Evolutionary conservation across 1,140 invertebrate genomes (phyloP).

Genomic region (Lasioglossum albipes): DNA sequence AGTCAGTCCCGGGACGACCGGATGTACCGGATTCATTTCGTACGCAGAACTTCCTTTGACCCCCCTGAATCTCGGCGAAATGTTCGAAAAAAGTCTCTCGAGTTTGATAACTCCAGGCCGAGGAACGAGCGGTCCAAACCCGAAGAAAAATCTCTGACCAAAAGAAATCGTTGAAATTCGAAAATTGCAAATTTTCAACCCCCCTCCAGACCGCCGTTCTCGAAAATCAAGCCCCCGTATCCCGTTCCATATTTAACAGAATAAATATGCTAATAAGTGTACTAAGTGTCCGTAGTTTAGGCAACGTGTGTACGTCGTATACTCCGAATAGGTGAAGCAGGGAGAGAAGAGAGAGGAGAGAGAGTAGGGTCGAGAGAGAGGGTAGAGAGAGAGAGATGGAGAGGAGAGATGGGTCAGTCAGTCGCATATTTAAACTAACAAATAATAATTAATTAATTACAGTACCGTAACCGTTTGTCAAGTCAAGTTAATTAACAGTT

Average conservation of each 20-base stretch:
- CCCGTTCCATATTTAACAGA: slow-evolving; percentile 67
- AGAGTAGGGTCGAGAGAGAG: slow-evolving; percentile 32
- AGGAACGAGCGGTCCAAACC: background rate
- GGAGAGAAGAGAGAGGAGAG: slow-evolving; percentile 35
- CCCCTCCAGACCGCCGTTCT: slow-evolving; percentile 47
- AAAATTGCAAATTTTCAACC: slow-evolving; percentile 8
- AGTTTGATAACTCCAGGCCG: no score
- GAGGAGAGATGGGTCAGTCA: slow-evolving; percentile 69
- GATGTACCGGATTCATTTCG: slow-evolving; percentile 64
- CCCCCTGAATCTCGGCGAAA: background rate
- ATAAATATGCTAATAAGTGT: slow-evolving; percentile 79
- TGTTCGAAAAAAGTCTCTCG: background rate
- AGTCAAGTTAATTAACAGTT: slow-evolving; percentile 77
- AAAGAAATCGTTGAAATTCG: background rate
- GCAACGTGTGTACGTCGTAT: slow-evolving; percentile 77
- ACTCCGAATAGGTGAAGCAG: slow-evolving; percentile 68
- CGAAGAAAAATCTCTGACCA: background rate
- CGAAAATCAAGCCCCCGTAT: slow-evolving; percentile 40
- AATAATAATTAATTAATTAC: slow-evolving; percentile 77
- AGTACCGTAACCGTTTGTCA: slow-evolving; percentile 75
- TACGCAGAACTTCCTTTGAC: slow-evolving; percentile 48
- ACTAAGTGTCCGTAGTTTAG: slow-evolving; percentile 79
- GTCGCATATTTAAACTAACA: slow-evolving; percentile 74
- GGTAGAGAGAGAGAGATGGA: slow-evolving; percentile 13
- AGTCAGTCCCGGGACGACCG: slow-evolving; percentile 64